These are phyloP conservation scores for Spisula solida DNA, from an alignment of 2,888 invertebrate species.

Conservation along the genomic window DNA sequence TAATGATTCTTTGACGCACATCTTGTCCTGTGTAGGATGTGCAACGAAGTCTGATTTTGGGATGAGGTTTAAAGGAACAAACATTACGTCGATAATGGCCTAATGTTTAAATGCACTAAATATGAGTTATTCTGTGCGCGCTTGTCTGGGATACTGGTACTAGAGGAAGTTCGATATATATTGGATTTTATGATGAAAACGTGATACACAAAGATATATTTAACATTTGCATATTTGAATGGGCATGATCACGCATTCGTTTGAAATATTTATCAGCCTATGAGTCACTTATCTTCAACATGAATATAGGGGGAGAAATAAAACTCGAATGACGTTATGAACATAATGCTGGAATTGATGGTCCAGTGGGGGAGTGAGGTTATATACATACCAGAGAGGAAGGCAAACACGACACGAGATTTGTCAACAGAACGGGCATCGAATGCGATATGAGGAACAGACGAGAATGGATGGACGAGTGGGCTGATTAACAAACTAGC, in stretches of 20 bases:
- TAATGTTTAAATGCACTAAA: slow-evolving; percentile 3
- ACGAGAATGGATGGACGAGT: not conserved
- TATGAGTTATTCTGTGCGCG: not conserved
- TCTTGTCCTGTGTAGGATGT: too few relatives aligned
- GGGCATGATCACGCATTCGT: slow-evolving; percentile 13
- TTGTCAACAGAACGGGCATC: too few relatives aligned
- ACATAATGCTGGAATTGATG: not conserved
- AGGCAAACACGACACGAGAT: too few relatives aligned
- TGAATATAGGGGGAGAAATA: not conserved
- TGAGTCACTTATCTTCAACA: not conserved
- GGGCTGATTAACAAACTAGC: not conserved
- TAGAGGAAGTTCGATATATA: not conserved
- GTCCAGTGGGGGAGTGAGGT: not conserved
- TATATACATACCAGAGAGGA: not conserved
- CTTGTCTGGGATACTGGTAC: not conserved
- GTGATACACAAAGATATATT: slow-evolving; percentile 12
- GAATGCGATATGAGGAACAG: not conserved
- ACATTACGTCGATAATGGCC: not conserved
- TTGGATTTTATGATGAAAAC: slow-evolving; percentile 19
- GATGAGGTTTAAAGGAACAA: too few relatives aligned
- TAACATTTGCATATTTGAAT: slow-evolving; percentile 15
- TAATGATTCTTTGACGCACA: too few relatives aligned
- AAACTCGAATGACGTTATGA: not conserved
- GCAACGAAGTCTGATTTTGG: too few relatives aligned
- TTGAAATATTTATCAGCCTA: slow-evolving; percentile 13